These are phyloP conservation scores for Gonatopus flavifemur DNA, from an alignment of 1,140 invertebrate genomes.

Conservation along the genomic window DNA sequence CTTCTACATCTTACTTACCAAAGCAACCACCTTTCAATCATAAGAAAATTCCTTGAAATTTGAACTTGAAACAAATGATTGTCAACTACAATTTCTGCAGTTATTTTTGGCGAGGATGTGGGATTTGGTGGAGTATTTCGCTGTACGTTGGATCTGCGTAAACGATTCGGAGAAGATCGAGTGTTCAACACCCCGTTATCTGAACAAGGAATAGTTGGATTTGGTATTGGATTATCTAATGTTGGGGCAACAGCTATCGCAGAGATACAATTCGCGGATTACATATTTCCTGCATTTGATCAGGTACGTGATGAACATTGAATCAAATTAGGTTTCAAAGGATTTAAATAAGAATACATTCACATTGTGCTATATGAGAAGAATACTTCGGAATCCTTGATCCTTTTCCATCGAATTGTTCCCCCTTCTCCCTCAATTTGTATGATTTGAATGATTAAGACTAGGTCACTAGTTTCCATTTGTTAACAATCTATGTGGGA, in stretches of 20 bases:
- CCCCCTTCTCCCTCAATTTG: too few species aligned
- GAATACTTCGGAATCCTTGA: not conserved
- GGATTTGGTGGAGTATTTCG: slow-evolving; percentile 98
- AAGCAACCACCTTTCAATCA: not conserved
- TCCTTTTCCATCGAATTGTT: too few species aligned
- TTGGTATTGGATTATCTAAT: slow-evolving; percentile 92
- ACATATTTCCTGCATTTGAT: slow-evolving; percentile 99
- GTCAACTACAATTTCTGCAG: too few species aligned
- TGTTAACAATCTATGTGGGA: too few species aligned
- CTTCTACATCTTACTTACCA: too few species aligned
- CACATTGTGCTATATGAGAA: not conserved
- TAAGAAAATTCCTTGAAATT: not conserved
- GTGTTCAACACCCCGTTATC: slow-evolving; percentile 98
- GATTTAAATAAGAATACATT: slow-evolving; percentile 1
- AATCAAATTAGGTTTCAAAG: not conserved
- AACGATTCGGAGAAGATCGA: slow-evolving; percentile 90
- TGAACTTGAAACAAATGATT: too few species aligned
- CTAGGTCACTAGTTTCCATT: too few species aligned
- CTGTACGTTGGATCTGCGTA: slow-evolving; percentile 89
- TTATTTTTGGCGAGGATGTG: slow-evolving; percentile 98
- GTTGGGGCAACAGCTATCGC: slow-evolving; percentile 91
- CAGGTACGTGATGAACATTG: slow-evolving; percentile 82
- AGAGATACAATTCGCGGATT: slow-evolving; percentile 99
- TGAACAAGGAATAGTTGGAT: slow-evolving; percentile 98
- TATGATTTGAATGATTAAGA: too few species aligned